phyloP scores from a whole-genome alignment of 2,888 invertebrate genomes.

The Trissoscelio sp. region DNA sequence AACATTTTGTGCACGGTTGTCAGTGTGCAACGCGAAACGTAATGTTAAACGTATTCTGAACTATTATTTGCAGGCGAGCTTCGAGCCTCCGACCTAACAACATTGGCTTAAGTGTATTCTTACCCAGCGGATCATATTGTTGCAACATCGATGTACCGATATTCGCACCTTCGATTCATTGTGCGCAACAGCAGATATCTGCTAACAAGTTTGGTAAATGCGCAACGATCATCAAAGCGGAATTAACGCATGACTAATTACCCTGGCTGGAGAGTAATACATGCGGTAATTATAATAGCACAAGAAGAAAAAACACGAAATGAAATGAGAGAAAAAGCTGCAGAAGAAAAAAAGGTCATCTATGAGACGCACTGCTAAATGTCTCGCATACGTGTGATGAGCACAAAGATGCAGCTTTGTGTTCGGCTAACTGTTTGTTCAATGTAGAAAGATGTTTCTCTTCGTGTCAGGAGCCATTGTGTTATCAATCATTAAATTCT shows the following conservation, averaged over 20 bases:
- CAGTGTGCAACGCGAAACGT: slow-evolving; percentile 9
- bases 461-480: slow-evolving; percentile 43
- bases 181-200: slow-evolving; percentile 39
- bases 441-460: slow-evolving; percentile 35
- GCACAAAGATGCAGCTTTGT: slow-evolving; percentile 45
- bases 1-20: slow-evolving; percentile 36
- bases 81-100: slow-evolving; percentile 24
- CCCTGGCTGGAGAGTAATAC: slow-evolving; percentile 29
- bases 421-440: slow-evolving; percentile 51
- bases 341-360: slow-evolving; percentile 29
- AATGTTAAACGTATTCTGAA: slow-evolving; percentile 27
- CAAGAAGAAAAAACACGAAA: slow-evolving; percentile 12
- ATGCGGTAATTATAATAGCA: slow-evolving; percentile 49
- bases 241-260: slow-evolving; percentile 67
- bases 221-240: slow-evolving; percentile 55
- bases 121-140: slow-evolving; percentile 42
- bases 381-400: slow-evolving; percentile 21
- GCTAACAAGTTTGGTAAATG: slow-evolving; percentile 63
- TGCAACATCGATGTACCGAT: slow-evolving; percentile 56
- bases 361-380: slow-evolving; percentile 39
- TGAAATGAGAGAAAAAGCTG: slow-evolving; percentile 9
- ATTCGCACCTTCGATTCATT: slow-evolving; percentile 53
- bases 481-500: slow-evolving; percentile 61
- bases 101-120: slow-evolving; percentile 29
- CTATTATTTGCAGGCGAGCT: slow-evolving; percentile 33